Percentiles rank a stretch among this genome's conserved stretches.
phyloP scores from a whole-genome alignment of 2,888 invertebrate species.

The Tanaodytes sp. region DNA sequence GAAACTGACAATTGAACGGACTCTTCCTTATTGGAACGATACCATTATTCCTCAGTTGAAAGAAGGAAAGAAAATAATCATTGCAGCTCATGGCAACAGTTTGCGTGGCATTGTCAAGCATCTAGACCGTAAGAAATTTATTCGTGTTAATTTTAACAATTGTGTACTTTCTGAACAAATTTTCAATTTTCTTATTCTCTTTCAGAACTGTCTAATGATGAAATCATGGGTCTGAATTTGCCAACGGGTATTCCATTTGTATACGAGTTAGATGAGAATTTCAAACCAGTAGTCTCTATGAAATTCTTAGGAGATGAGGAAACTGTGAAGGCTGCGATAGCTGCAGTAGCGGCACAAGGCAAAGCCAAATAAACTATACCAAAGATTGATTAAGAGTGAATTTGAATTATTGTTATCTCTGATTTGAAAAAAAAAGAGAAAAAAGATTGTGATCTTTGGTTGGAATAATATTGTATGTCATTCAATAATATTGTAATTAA shows the following conservation, averaged over 20 bases:
- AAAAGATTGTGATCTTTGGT: no score
- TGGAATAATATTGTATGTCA: no score
- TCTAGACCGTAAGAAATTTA: conserved; percentile 86
- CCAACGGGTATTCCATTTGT: conserved; percentile 80
- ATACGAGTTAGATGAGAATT: conserved; percentile 76
- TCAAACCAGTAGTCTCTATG: conserved; percentile 77
- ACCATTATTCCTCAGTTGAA: conserved; percentile 87
- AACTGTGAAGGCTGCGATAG: conserved; percentile 78
- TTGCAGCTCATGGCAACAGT: conserved; percentile 91
- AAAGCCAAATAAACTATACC: conserved; percentile 77
- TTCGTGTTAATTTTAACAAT: no score
- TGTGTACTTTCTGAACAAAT: no score
- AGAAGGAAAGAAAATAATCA: conserved; percentile 84
- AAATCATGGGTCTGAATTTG: conserved; percentile 77
- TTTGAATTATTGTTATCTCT: no score
- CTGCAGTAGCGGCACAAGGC: conserved; percentile 77
- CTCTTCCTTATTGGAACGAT: conserved; percentile 90
- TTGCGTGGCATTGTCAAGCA: conserved; percentile 89
- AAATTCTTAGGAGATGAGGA: conserved; percentile 78
- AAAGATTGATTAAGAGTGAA: no score
- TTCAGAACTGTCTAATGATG: conserved; percentile 75
- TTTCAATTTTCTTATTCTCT: no score
- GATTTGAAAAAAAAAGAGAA: no score
- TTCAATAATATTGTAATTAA: no score
- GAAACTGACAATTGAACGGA: conserved; percentile 85